Evolutionary conservation across 2,888 invertebrate species (phyloP).

Genomic region (Teinopalpus imperialis): DNA sequence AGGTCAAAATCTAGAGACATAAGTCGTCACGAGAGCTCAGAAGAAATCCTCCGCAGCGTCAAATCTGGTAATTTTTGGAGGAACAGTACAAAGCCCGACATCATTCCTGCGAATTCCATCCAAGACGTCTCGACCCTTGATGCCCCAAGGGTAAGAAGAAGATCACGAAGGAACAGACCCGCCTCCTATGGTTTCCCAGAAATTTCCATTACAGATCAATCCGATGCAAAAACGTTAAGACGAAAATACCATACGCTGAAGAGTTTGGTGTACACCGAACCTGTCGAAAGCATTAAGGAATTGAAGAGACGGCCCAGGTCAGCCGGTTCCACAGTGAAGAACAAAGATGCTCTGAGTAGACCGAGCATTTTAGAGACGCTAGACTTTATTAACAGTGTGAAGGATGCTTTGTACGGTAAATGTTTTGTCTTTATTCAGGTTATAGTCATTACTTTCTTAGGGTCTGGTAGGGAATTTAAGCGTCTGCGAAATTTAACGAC

Average conservation of each 20-base stretch:
- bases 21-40: slow-evolving; percentile 58
- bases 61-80: slow-evolving; percentile 70
- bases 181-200: slow-evolving; percentile 67
- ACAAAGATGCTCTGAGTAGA: slow-evolving; percentile 62
- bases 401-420: slow-evolving; percentile 67
- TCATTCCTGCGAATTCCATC: slow-evolving; percentile 57
- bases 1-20: slow-evolving; percentile 40
- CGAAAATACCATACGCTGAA: slow-evolving; percentile 53
- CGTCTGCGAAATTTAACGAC: no score
- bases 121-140: slow-evolving; percentile 44
- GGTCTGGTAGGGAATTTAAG: no score
- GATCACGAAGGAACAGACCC: slow-evolving; percentile 54
- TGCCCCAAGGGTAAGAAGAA: slow-evolving; percentile 49
- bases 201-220: slow-evolving; percentile 63
- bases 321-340: slow-evolving; percentile 69
- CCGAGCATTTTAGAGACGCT: slow-evolving; percentile 71
- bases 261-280: slow-evolving; percentile 69
- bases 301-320: slow-evolving; percentile 65
- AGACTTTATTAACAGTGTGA: slow-evolving; percentile 73
- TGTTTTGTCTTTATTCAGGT: no score
- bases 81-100: slow-evolving; percentile 66
- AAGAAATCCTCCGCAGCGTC: slow-evolving; percentile 65
- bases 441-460: no score
- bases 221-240: slow-evolving; percentile 55
- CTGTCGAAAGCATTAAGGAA: slow-evolving; percentile 65